phyloP scores from a whole-genome alignment of 2,888 invertebrate genomes.

The Zootermopsis nevadensis region DNA sequence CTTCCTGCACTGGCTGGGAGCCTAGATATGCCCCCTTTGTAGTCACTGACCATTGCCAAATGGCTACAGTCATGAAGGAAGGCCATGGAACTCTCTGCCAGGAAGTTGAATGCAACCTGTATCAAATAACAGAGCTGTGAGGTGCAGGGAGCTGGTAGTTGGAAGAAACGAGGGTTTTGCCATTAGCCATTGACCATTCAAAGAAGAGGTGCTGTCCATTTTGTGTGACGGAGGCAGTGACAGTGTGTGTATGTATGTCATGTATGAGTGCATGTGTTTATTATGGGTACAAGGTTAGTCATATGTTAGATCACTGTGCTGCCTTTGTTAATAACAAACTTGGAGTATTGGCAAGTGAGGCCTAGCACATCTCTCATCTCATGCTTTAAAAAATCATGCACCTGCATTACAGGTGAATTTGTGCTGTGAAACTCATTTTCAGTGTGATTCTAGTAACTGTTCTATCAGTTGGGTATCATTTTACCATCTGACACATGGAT shows the following conservation, averaged over 20 bases:
- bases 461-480: too few species aligned
- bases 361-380: neutral
- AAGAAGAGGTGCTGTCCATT: neutral
- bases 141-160: conserved; percentile 16
- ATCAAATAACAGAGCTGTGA: conserved; percentile 34
- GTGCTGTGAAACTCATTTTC: too few species aligned
- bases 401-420: too few species aligned
- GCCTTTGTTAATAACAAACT: neutral
- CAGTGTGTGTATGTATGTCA: neutral
- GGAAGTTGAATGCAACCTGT: conserved; percentile 19
- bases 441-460: too few species aligned
- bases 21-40: conserved; percentile 1
- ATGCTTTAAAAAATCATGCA: neutral
- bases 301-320: neutral
- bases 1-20: neutral
- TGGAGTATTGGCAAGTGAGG: neutral
- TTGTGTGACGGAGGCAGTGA: neutral
- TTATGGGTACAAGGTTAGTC: neutral
- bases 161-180: conserved; percentile 37
- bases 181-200: conserved; percentile 9
- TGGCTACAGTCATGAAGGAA: neutral
- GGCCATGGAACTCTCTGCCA: conserved; percentile 24
- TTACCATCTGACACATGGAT: too few species aligned
- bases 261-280: too few species aligned
- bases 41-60: conserved; percentile 23